Evolutionary conservation across 2,113 vertebrate species (phyloP), one percentile per base, ranked within the genome.

Genomic region (Proteles cristata): DNA sequence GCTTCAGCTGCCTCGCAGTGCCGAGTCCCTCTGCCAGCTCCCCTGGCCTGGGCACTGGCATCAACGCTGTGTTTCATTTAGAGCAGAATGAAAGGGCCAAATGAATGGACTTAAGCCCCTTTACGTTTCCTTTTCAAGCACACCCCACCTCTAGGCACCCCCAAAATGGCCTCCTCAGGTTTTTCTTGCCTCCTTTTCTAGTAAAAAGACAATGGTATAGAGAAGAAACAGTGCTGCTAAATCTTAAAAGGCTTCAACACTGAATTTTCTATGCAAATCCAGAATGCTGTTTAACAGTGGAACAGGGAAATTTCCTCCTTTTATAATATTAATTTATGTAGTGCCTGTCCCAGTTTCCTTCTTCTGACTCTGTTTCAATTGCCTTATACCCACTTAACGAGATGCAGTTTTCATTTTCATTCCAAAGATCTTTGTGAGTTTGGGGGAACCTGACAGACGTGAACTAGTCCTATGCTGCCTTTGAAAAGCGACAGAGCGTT

Each of bases 31-130:
- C 76, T 96, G 97, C 96, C 96, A 97, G 93, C 84, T 96, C 85
- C 50, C 93, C 26, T 7, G 81, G 94, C 89, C 95, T 93, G 94
- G 93, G 76, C 94, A 88, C 95, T 96, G 96, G 96, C 85, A 71
- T 85, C 79, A 79, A 71, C 3, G 9, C 87, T 3, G 23, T 8
- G 48, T 79, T 84, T 90, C 97, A 96, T 97, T 98, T 97, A 97
- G 45, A 96, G 71, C 87, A 58, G 81, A 97, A 82, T 95, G 92
- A 97, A 97, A 98, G 83, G 96, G 33, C 0, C 2, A 33, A 39
- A 90, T 96, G 97, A 98, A 98, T 98, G 95, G 97, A 82, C 90
- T 97, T 97, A 95, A 97, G 73, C 68, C 73, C 95, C 82, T 97
- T 97, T 61, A 55, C 90, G 7, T 93, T 88, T 96, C 87, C 90